Conservation (phyloP, 35 echinoderm and acorn worm species). For the Holothuria glaberrima region DNA sequence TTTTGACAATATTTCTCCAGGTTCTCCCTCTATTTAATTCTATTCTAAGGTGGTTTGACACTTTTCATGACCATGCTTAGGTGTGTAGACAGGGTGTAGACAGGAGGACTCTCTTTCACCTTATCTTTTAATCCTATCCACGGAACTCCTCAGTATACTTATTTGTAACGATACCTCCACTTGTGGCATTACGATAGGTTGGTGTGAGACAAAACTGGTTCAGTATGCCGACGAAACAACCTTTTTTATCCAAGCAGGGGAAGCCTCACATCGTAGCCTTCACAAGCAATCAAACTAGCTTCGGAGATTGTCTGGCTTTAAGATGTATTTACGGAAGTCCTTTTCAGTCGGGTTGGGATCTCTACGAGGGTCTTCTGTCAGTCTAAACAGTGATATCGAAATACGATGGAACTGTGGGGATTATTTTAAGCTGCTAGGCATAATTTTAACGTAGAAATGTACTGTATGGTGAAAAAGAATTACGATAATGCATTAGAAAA, state of each 20-base stretch:
- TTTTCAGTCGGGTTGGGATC: neutral
- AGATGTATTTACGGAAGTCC: neutral
- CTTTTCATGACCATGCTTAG: too few relatives aligned
- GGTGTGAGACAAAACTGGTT: neutral
- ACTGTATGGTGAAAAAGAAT: neutral
- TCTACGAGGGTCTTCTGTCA: neutral
- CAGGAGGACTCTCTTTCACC: too few relatives aligned
- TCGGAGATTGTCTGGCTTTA: neutral
- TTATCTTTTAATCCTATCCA: too few relatives aligned
- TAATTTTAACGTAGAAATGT: neutral
- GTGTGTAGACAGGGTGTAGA: too few relatives aligned
- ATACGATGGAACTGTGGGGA: neutral
- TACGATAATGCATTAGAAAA: neutral
- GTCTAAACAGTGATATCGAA: neutral
- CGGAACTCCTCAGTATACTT: neutral
- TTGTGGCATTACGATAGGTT: neutral
- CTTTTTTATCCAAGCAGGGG: neutral
- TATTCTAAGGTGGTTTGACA: too few relatives aligned
- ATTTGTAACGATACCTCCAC: neutral
- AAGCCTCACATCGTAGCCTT: neutral
- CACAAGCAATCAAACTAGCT: neutral
- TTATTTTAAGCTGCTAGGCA: neutral
- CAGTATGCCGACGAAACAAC: conserved; percentile 33
- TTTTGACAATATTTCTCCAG: too few relatives aligned
- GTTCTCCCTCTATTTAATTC: too few relatives aligned